Conservation (phyloP, 2,888 invertebrate genomes). For the Agonopterix alstromeriana region DNA sequence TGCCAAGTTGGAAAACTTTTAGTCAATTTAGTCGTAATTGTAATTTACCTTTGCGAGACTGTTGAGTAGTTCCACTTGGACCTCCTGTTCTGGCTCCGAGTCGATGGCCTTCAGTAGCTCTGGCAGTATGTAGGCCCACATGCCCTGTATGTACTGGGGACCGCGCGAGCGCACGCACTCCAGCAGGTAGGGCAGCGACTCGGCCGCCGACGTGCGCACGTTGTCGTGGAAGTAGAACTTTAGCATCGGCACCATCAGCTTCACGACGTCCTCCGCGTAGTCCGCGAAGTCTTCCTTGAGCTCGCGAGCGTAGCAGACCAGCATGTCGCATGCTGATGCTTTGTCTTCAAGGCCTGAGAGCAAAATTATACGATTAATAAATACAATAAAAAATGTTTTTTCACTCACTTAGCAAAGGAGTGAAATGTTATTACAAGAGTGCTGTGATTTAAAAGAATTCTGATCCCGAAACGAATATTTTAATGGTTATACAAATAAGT, state of each 20-base stretch:
- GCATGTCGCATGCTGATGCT: slow-evolving; percentile 97
- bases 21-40: no score
- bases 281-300: slow-evolving; percentile 86
- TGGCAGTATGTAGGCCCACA: slow-evolving; percentile 94
- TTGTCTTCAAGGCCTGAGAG: slow-evolving; percentile 91
- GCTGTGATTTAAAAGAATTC: no score
- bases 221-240: slow-evolving; percentile 97
- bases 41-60: slow-evolving; percentile 82
- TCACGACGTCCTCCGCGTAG: slow-evolving; percentile 82
- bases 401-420: no score
- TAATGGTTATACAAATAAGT: no score
- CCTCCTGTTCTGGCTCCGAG: slow-evolving; percentile 93
- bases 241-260: slow-evolving; percentile 90
- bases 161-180: slow-evolving; percentile 92
- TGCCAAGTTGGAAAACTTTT: no score
- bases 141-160: slow-evolving; percentile 78
- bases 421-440: no score
- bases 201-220: slow-evolving; percentile 94
- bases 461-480: no score
- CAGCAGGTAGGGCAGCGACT: slow-evolving; percentile 90
- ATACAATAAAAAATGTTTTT: no score
- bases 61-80: slow-evolving; percentile 87
- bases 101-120: slow-evolving; percentile 92
- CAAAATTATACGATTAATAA: no score
- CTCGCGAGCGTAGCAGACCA: slow-evolving; percentile 96